phyloP scores from a whole-genome alignment of 2,888 invertebrate genomes.

The Drosophila maculinotata region DNA sequence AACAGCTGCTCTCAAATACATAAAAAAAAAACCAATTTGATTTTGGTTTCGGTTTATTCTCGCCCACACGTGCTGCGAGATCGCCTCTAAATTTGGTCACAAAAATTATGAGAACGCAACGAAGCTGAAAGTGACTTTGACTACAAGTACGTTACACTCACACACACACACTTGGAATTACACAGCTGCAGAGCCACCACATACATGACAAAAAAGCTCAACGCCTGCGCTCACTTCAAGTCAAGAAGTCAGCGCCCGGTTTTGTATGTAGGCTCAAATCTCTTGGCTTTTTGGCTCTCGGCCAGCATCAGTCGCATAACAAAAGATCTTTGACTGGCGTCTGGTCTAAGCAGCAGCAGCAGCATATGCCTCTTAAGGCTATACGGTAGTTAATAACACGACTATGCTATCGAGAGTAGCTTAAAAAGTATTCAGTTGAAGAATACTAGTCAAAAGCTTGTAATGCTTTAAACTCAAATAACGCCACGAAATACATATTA shows the following conservation, averaged over 20 bases:
- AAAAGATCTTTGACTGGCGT: slow-evolving; percentile 65
- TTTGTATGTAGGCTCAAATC: slow-evolving; percentile 55
- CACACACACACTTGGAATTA: slow-evolving; percentile 26
- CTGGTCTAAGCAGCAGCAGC: slow-evolving; percentile 31
- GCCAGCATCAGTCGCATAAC: slow-evolving; percentile 34
- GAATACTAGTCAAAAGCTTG: neutral
- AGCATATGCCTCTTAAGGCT: slow-evolving; percentile 52
- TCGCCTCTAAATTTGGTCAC: slow-evolving; percentile 74
- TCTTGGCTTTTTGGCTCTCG: slow-evolving; percentile 39
- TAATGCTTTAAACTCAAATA: no score
- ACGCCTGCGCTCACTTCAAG: slow-evolving; percentile 70
- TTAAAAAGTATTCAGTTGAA: slow-evolving; percentile 17
- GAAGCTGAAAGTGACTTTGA: slow-evolving; percentile 81
- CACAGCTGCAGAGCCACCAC: slow-evolving; percentile 17
- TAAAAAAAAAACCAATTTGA: slow-evolving; percentile 18
- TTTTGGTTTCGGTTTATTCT: slow-evolving; percentile 37
- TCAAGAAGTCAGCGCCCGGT: slow-evolving; percentile 61
- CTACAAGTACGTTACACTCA: slow-evolving; percentile 71
- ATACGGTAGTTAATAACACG: slow-evolving; percentile 59
- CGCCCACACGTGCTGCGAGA: slow-evolving; percentile 63
- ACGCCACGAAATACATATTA: no score
- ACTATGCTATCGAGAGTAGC: slow-evolving; percentile 42
- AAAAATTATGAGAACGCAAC: slow-evolving; percentile 75
- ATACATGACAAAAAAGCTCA: slow-evolving; percentile 41
- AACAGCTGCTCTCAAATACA: slow-evolving; percentile 48